Conservation (phyloP, 2,888 invertebrate species). For the Conops quadrifasciatus region DNA sequence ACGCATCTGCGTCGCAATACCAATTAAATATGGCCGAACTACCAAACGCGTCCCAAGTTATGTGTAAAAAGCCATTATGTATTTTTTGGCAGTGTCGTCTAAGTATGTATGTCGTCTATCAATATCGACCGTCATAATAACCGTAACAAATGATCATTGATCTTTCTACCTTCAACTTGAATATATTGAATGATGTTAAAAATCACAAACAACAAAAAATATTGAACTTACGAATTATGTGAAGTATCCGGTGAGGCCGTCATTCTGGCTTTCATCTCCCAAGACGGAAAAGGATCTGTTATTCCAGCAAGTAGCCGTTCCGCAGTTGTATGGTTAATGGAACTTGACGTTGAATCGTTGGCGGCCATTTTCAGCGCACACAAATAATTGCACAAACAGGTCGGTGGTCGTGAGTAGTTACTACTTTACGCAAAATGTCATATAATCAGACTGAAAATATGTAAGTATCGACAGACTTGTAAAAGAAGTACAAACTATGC, state of each 20-base stretch:
- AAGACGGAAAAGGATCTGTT: slow-evolving; percentile 57
- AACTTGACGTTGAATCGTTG: slow-evolving; percentile 47
- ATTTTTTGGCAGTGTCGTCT: too few relatives aligned
- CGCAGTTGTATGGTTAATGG: slow-evolving; percentile 38
- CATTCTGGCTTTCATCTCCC: slow-evolving; percentile 55
- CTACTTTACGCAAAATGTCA: not conserved
- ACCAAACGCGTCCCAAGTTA: too few relatives aligned
- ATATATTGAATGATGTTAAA: too few relatives aligned
- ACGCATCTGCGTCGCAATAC: too few relatives aligned
- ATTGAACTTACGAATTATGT: slow-evolving; percentile 51
- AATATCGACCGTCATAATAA: too few relatives aligned
- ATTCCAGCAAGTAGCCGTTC: slow-evolving; percentile 58
- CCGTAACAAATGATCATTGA: too few relatives aligned
- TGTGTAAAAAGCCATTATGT: too few relatives aligned
- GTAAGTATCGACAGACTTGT: not conserved
- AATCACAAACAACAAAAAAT: too few relatives aligned
- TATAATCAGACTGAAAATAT: slow-evolving; percentile 19
- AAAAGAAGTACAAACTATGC: not conserved
- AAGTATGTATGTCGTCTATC: too few relatives aligned
- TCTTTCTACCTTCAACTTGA: too few relatives aligned
- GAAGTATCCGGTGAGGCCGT: slow-evolving; percentile 45
- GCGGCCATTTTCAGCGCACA: slow-evolving; percentile 50
- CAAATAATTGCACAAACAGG: not conserved
- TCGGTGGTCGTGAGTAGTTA: not conserved
- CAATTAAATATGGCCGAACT: too few relatives aligned